Percentiles rank a stretch among this genome's conserved stretches.
Conservation (phyloP, 2,888 invertebrate genomes). For the Cephus nigrinus region DNA sequence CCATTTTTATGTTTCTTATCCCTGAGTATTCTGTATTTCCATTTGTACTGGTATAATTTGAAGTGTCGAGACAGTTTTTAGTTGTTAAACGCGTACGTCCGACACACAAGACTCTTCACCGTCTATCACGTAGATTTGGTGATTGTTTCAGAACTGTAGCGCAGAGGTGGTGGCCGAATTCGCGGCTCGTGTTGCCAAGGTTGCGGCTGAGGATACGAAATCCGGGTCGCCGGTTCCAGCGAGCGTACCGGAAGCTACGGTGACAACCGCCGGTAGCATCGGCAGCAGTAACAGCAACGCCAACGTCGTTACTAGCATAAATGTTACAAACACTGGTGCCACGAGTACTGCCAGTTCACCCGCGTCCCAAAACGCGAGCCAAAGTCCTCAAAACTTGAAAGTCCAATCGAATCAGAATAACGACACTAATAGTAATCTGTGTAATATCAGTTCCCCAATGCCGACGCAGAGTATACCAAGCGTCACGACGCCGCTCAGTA, state of each 20-base stretch:
- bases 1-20: conserved; percentile 24
- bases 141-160: conserved; percentile 58
- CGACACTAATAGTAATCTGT: conserved; percentile 40
- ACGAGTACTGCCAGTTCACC: conserved; percentile 12
- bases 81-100: conserved; percentile 58
- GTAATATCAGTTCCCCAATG: conserved; percentile 38
- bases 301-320: background rate
- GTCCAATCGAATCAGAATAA: conserved; percentile 40
- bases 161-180: conserved; percentile 60
- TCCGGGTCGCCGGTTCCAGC: conserved; percentile 34
- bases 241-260: conserved; percentile 34
- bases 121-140: conserved; percentile 59
- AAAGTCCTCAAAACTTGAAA: conserved; percentile 29
- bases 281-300: background rate
- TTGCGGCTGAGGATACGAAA: conserved; percentile 47
- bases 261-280: conserved; percentile 9
- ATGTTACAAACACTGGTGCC: background rate
- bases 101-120: conserved; percentile 43
- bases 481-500: conserved; percentile 43
- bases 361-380: conserved; percentile 16
- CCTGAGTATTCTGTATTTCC: conserved; percentile 18
- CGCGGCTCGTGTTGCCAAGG: conserved; percentile 61
- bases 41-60: conserved; percentile 40
- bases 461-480: conserved; percentile 38
- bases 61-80: conserved; percentile 53